These are phyloP conservation scores for Uria lomvia DNA, from an alignment of 2,113 vertebrate species.

Conservation along the genomic window DNA sequence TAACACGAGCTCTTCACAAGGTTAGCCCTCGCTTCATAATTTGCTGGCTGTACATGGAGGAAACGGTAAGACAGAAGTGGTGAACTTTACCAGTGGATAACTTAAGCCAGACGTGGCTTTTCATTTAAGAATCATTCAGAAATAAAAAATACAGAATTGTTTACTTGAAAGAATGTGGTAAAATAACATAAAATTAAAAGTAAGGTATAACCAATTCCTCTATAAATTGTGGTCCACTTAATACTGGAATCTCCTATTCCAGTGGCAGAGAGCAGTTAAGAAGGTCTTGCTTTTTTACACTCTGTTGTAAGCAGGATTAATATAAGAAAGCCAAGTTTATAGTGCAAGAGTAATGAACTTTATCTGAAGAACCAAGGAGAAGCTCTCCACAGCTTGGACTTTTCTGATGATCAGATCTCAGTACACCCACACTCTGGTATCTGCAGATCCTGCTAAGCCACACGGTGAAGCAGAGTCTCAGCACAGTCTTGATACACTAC, in stretches of 20 bases:
- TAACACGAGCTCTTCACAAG: not conserved
- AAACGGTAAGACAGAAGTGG: not conserved
- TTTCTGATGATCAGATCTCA: not conserved
- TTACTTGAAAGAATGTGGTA: not conserved
- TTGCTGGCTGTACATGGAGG: not conserved
- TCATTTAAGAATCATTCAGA: not conserved
- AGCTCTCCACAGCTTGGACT: not conserved
- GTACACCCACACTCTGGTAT: not conserved
- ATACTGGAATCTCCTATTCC: not conserved
- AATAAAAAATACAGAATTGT: not conserved
- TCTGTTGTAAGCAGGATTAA: not conserved
- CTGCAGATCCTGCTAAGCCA: not conserved
- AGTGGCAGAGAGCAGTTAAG: not conserved
- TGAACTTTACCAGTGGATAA: not conserved
- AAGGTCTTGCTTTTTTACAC: not conserved
- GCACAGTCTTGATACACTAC: not conserved
- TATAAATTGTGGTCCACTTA: not conserved
- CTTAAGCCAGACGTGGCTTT: rapidly evolving
- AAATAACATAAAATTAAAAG: not conserved
- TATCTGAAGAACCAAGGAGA: not conserved
- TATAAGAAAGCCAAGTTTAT: not conserved
- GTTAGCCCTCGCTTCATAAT: not conserved
- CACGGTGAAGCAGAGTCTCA: not conserved
- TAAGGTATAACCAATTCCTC: not conserved
- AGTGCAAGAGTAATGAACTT: not conserved